Evolutionary conservation across 1,140 invertebrate species (phyloP).

Genomic region (Microvelia longipes): DNA sequence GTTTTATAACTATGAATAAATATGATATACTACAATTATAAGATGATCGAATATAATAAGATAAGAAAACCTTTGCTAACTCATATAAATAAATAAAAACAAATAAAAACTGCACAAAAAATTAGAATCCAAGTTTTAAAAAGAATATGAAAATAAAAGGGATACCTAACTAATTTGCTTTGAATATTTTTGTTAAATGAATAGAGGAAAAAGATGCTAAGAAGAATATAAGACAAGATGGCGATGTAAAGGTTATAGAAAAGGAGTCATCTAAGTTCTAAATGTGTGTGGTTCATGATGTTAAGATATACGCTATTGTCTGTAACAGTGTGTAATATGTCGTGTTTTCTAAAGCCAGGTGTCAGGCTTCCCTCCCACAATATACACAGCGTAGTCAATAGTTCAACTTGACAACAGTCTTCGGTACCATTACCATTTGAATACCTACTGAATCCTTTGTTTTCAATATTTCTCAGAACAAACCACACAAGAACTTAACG

Average conservation of each 20-base stretch:
- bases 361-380: not conserved
- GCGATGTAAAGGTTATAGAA: not conserved
- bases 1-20: too few species aligned
- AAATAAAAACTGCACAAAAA: too few species aligned
- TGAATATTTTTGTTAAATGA: too few species aligned
- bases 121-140: too few species aligned
- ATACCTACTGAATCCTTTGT: not conserved
- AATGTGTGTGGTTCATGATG: not conserved
- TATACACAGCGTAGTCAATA: not conserved
- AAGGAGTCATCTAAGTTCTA: not conserved
- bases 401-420: not conserved
- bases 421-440: not conserved
- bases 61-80: too few species aligned
- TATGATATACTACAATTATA: too few species aligned
- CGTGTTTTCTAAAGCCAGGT: not conserved
- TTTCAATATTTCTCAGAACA: not conserved
- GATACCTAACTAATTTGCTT: too few species aligned
- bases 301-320: not conserved
- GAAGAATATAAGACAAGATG: too few species aligned
- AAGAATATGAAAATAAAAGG: too few species aligned
- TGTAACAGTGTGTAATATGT: not conserved
- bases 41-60: too few species aligned
- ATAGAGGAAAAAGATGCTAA: too few species aligned
- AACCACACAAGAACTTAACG: not conserved
- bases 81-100: too few species aligned